A percentile compares a stretch with the other conserved stretches of the same genome.
These are phyloP conservation scores for Nicator chloris DNA, from an alignment of 2,113 vertebrate species.

Conservation along the genomic window DNA sequence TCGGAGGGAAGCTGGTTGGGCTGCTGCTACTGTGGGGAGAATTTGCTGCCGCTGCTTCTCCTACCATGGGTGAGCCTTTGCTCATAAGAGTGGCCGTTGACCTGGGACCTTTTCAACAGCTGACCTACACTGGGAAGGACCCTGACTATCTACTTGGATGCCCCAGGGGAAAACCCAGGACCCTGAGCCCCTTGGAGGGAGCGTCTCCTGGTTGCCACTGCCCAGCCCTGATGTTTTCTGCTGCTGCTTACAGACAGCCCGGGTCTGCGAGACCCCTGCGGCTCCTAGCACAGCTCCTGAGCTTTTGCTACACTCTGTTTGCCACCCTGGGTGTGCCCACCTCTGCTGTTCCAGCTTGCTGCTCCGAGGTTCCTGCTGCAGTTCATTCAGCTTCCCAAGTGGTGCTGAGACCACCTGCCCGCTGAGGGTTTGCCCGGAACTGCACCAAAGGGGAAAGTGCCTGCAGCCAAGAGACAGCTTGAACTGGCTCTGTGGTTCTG, in stretches of 20 bases:
- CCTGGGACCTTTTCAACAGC: neutral
- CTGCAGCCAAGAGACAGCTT: neutral
- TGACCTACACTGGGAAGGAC: accelerated
- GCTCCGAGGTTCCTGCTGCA: neutral
- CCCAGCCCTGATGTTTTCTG: neutral
- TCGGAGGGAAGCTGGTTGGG: accelerated
- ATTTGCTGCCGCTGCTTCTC: neutral
- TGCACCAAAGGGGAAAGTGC: neutral
- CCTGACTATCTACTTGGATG: neutral
- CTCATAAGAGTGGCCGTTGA: accelerated
- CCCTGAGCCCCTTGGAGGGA: accelerated
- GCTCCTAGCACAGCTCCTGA: neutral
- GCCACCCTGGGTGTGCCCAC: neutral
- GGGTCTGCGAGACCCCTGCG: accelerated
- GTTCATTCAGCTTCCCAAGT: neutral
- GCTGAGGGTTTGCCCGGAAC: neutral
- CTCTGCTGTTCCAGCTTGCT: neutral
- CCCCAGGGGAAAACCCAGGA: neutral
- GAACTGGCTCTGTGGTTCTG: neutral
- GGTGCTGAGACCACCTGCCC: no score
- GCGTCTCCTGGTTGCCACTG: accelerated
- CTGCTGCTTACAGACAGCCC: accelerated
- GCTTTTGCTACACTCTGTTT: neutral
- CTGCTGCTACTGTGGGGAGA: neutral
- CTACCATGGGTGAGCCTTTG: neutral